These are phyloP conservation scores for Drosophila truncata DNA, from an alignment of 1,140 invertebrate species.

Conservation along the genomic window DNA sequence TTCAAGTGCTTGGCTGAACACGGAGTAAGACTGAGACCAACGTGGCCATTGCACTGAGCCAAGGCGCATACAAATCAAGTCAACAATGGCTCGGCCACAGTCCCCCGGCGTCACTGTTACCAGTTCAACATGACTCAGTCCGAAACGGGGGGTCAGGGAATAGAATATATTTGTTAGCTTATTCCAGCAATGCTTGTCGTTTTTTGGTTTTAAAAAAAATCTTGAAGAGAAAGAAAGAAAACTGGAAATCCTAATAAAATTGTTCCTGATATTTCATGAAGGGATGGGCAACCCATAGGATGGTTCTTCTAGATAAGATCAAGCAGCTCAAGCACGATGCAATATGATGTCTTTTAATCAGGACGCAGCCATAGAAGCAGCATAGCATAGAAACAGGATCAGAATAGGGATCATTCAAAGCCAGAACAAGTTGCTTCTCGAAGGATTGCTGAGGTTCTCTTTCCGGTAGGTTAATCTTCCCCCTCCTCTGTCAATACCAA, in stretches of 20 bases:
- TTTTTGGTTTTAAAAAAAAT: neutral
- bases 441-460: neutral
- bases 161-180: constrained; percentile 18
- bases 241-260: no score
- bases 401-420: neutral
- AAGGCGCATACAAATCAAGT: constrained; percentile 74
- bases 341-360: constrained; percentile 87
- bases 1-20: constrained; percentile 45
- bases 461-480: neutral
- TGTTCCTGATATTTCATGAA: no score
- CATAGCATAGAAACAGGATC: constrained; percentile 87
- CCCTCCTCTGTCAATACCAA: neutral
- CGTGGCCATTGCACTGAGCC: constrained; percentile 64
- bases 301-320: no score
- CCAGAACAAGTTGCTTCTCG: neutral
- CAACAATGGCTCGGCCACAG: constrained; percentile 46
- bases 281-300: no score
- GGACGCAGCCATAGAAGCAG: constrained; percentile 86
- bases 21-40: constrained; percentile 43
- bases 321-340: neutral
- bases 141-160: constrained; percentile 2
- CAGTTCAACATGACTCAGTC: constrained; percentile 8
- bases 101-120: constrained; percentile 4
- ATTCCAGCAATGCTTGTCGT: constrained; percentile 5
- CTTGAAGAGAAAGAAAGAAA: neutral